Evolutionary conservation across 2,113 vertebrate species (phyloP).

Genomic region (Dascyllus trimaculatus): DNA sequence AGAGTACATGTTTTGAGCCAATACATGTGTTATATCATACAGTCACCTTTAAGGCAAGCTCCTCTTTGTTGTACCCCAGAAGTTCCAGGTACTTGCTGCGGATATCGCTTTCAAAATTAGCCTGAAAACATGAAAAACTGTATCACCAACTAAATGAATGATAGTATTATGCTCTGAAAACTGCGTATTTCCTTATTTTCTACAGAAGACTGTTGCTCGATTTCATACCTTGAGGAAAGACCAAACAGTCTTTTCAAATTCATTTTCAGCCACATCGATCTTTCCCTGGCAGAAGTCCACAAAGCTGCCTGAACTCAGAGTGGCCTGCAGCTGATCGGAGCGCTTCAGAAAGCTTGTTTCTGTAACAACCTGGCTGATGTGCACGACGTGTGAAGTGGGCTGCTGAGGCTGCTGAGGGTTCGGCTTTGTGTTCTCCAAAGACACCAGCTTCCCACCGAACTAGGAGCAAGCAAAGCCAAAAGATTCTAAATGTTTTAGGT

Average conservation of each 20-base stretch:
- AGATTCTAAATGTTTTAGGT: not conserved
- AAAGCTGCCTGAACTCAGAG: conserved; percentile 87
- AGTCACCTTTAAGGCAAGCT: conserved; percentile 91
- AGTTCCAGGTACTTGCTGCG: conserved; percentile 94
- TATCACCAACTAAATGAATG: not conserved
- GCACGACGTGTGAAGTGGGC: conserved; percentile 79
- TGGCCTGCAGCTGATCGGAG: conserved; percentile 91
- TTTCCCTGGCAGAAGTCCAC: conserved; percentile 92
- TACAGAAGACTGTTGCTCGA: not conserved
- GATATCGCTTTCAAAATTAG: conserved; percentile 93
- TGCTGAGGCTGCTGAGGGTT: conserved; percentile 82
- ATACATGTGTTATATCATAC: not conserved
- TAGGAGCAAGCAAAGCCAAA: conserved; percentile 55
- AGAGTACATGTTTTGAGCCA: too few species aligned
- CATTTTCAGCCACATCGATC: conserved; percentile 86
- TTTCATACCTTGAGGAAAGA: conserved; percentile 93
- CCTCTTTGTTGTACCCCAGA: conserved; percentile 93
- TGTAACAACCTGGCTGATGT: conserved; percentile 94
- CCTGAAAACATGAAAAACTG: conserved; percentile 79
- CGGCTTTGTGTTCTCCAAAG: conserved; percentile 86
- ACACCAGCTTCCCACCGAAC: conserved; percentile 97
- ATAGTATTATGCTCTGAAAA: not conserved
- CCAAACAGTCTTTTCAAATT: conserved; percentile 95
- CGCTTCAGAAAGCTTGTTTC: conserved; percentile 91
- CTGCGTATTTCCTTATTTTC: not conserved